Evolutionary conservation across 2,113 vertebrate species (phyloP).

Genomic region (Pseudorectes ferrugineus): DNA sequence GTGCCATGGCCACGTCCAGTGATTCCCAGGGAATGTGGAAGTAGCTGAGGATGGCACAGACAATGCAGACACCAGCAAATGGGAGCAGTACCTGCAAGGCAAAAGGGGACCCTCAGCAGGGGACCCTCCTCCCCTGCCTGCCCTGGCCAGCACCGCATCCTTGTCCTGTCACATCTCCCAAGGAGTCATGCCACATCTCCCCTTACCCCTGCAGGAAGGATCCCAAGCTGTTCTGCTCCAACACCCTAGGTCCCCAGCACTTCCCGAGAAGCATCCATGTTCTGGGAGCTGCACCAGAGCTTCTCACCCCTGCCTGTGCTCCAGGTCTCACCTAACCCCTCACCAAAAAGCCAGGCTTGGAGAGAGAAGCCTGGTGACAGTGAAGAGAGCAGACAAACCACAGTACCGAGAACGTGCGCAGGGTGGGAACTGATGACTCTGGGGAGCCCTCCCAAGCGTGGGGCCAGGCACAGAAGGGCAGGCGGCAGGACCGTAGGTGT

Average conservation of each 20-base stretch:
- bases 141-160: neutral
- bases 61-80: constrained; percentile 62
- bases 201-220: neutral
- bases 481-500: constrained; percentile 68
- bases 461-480: constrained; percentile 46
- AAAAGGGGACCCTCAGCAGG: neutral
- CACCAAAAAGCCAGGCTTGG: neutral
- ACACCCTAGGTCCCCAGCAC: accelerated
- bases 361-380: neutral
- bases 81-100: constrained; percentile 76
- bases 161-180: neutral
- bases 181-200: neutral
- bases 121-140: neutral
- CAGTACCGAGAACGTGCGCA: constrained; percentile 77
- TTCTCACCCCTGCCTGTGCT: neutral
- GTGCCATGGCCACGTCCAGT: neutral
- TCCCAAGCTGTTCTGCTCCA: neutral
- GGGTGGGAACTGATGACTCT: constrained; percentile 5
- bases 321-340: neutral
- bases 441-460: neutral
- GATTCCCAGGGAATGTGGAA: constrained; percentile 20
- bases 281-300: neutral
- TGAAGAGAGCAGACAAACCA: neutral
- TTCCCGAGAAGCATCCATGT: neutral
- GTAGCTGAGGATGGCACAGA: constrained; percentile 66